Conservation (phyloP, 2,797 vertebrate species). For the Bucorvus abyssinicus region DNA sequence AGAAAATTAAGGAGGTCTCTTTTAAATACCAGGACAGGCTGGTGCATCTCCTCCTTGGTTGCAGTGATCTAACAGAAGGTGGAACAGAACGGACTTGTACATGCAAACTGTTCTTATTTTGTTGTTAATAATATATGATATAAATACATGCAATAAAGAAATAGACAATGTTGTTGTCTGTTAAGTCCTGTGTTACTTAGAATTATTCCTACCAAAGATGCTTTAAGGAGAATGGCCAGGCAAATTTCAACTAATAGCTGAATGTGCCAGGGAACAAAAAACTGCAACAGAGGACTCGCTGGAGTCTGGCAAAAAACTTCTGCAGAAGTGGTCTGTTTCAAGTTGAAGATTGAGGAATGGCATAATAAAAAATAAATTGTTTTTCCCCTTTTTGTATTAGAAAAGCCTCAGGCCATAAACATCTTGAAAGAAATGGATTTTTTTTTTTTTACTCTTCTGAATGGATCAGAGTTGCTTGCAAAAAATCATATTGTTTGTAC, state of each 20-base stretch:
- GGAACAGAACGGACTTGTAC: neutral
- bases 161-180: neutral
- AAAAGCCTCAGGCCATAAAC: constrained; percentile 24
- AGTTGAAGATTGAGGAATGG: constrained; percentile 25
- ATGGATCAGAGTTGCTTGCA: constrained; percentile 2
- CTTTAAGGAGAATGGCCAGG: neutral
- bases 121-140: neutral
- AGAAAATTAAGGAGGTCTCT: neutral
- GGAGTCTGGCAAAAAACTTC: constrained; percentile 35
- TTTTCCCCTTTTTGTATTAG: constrained; percentile 22
- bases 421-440: constrained; percentile 20
- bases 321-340: constrained; percentile 40
- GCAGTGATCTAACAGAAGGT: neutral
- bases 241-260: neutral
- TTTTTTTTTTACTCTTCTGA: neutral
- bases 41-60: neutral
- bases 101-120: neutral
- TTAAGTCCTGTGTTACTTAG: neutral
- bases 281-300: neutral
- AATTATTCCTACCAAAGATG: neutral
- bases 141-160: neutral
- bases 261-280: neutral
- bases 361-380: constrained; percentile 54
- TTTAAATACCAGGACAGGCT: neutral
- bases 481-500: neutral